Conservation (phyloP, 2,888 invertebrate genomes). For the Spodoptera littoralis region DNA sequence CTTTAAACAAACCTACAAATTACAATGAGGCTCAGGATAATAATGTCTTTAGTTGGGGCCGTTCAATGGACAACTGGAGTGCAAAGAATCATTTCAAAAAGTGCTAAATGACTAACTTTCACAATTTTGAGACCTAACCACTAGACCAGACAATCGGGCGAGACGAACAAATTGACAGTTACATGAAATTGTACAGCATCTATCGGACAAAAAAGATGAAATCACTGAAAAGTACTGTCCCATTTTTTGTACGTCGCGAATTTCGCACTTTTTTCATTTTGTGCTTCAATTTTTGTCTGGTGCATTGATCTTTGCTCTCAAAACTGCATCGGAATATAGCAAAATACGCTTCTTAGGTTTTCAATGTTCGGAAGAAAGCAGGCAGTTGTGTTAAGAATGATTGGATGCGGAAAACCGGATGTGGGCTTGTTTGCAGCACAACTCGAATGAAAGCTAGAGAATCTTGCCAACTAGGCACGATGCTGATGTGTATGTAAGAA, state of each 20-base stretch:
- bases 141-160: conserved; percentile 1
- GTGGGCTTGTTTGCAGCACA: neutral
- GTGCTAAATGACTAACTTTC: conserved; percentile 26
- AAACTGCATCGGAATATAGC: conserved; percentile 3
- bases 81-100: neutral
- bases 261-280: conserved; percentile 15
- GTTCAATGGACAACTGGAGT: too few species aligned
- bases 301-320: conserved; percentile 44
- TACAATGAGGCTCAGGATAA: too few species aligned
- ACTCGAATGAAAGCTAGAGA: conserved; percentile 22
- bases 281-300: conserved; percentile 35
- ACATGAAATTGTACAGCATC: conserved; percentile 24
- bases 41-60: too few species aligned
- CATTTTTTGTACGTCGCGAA: conserved; percentile 27
- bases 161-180: conserved; percentile 34
- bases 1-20: too few species aligned
- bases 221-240: conserved; percentile 21
- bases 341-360: too few species aligned
- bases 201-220: conserved; percentile 15
- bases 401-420: conserved; percentile 9
- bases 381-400: conserved; percentile 6
- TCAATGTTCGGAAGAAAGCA: conserved; percentile 8
- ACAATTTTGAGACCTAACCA: conserved; percentile 24
- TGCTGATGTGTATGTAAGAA: too few species aligned
- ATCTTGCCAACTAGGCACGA: too few species aligned